A percentile compares a stretch with the other conserved stretches of the same genome.
Conservation (phyloP, 2,888 invertebrate genomes). For the Melipona beecheii region DNA sequence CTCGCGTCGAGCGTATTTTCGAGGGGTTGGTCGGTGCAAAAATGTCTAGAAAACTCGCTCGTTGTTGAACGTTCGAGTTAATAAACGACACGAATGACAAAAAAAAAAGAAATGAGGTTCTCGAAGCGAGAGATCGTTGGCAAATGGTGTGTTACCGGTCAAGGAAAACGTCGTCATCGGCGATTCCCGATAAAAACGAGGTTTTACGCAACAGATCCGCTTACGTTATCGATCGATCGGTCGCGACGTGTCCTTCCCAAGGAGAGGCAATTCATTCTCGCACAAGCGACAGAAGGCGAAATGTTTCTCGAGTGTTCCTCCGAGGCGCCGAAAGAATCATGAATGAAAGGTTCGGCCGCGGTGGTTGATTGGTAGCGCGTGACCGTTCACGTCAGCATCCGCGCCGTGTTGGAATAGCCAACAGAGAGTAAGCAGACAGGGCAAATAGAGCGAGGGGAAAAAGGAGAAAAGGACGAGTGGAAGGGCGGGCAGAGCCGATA, state of each 20-base stretch:
- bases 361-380: conserved; percentile 38
- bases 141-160: conserved; percentile 47
- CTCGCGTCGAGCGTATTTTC: background rate
- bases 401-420: conserved; percentile 17
- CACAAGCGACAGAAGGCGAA: conserved; percentile 38
- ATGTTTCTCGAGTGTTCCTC: conserved; percentile 58
- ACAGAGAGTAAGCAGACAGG: conserved; percentile 43
- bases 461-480: conserved; percentile 42
- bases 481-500: conserved; percentile 42
- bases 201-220: background rate
- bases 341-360: conserved; percentile 71
- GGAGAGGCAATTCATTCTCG: conserved; percentile 62
- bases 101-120: no score
- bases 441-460: conserved; percentile 47
- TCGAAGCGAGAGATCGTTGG: conserved; percentile 46
- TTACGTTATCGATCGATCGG: conserved; percentile 30
- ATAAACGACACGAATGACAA: background rate
- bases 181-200: conserved; percentile 37
- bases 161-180: conserved; percentile 54
- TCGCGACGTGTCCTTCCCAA: conserved; percentile 72
- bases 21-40: background rate
- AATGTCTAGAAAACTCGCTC: no score
- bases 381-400: conserved; percentile 17
- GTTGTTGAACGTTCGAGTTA: background rate
- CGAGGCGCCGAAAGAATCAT: conserved; percentile 69